Base-by-base conservation (phyloP, 2,797 vertebrate species). In the Babyrousa celebensis region DNA sequence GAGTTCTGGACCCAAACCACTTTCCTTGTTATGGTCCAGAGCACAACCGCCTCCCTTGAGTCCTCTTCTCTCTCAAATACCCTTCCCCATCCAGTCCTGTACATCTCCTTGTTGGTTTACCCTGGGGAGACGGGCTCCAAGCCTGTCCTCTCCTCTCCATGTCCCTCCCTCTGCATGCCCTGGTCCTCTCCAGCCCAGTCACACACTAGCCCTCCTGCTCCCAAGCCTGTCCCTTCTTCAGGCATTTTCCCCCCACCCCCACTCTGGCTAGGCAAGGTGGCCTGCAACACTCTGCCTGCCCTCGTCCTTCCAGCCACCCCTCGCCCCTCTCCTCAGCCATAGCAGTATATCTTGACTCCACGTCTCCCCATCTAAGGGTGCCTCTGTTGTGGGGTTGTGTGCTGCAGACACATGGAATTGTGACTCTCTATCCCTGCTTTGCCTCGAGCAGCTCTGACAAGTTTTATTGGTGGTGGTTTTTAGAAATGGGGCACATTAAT, bases 31-130 rank as follows among this genome's bases (percentile, higher is more conserved):
- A 82, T n/a, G 29, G 7, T 54, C 56, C 32, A 56, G 3, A 16
- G 1, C n/a, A 36, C 21, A 4, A 1, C 21, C 0, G 36, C 16
- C n/a, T 60, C 9, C 27, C 48, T 74, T 14, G 36, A 25, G 5
- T 92, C n/a, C 18, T n/a, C n/a, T 84, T 85, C 21, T 71, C 20
- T 84, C 21, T 43, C 18, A 18, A 18, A 58, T 52, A 4, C 36
- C 5, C 16, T n/a, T 2, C 25, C 65, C 77, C 3, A 1, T 78
- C 67, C 63, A n/a, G 12, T 85, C 68, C 72, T 67, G 12, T 67
- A 21, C 62, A 48, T 75, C 29, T 21, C 4, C 2, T 17, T 67
- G 3, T 87, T 36, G 10, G 10, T 36, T 67, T 48, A 7, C 11
- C 20, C 2, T 63, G 25, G 32, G 79, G 52, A 82, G 23, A 27